phyloP scores from a whole-genome alignment of 1,140 invertebrate species.

The Penaeus vannamei region DNA sequence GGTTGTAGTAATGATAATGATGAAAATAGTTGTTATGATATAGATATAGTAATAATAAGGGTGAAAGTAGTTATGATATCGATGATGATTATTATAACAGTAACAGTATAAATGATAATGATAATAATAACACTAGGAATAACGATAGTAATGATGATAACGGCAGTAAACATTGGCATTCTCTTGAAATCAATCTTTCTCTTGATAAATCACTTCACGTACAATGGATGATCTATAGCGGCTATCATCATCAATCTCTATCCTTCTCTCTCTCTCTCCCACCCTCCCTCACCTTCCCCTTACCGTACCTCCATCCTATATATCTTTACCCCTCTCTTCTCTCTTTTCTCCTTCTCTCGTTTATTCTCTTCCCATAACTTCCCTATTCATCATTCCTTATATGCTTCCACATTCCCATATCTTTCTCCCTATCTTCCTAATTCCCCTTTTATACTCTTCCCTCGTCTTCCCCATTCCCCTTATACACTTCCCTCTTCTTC shows the following conservation, averaged over 20 bases:
- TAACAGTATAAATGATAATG: too few species aligned
- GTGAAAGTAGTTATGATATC: not conserved
- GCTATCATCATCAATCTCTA: not conserved
- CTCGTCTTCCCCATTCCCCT: not conserved
- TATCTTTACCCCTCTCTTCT: not conserved
- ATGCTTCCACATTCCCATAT: not conserved
- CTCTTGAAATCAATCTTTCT: too few species aligned
- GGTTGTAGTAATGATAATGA: not conserved
- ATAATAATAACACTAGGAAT: too few species aligned
- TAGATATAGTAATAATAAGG: too few species aligned
- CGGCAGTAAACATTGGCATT: too few species aligned
- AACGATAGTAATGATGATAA: too few species aligned
- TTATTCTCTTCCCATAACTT: not conserved
- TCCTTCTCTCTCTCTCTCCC: slow-evolving; percentile 3
- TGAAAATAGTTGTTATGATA: not conserved
- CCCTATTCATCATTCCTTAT: not conserved
- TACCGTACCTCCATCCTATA: not conserved
- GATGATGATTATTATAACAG: too few species aligned
- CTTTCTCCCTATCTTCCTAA: not conserved
- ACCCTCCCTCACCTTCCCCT: not conserved
- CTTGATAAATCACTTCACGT: too few species aligned
- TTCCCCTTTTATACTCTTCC: not conserved
- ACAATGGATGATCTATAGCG: too few species aligned
- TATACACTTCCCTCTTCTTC: not conserved
- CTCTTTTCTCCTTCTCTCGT: not conserved